Base-by-base conservation (phyloP, 1,140 invertebrate species). In the Diorhabda carinulata region DNA sequence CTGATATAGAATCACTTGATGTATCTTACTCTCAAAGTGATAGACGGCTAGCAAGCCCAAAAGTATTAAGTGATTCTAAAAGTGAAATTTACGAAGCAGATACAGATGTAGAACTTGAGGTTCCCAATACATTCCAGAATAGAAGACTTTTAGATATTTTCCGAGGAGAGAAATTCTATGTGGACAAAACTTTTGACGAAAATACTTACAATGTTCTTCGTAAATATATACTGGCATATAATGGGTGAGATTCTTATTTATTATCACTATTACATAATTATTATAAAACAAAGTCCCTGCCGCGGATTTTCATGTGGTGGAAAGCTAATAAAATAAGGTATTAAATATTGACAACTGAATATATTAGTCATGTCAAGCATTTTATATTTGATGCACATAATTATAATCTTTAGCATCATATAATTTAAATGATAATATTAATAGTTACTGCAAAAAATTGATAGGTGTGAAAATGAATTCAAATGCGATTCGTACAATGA, bases 151-250 rank as follows among this genome's bases (percentile, higher is more conserved):
- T 64, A 9, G 66, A 76, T 56, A 71, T 78, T 45, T 78, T 78
- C 63, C 57, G 71, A 7, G 66, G 72, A 9, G 69, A 77, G 62
- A 73, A 67, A n/a, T 78, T 79, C 68, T 79, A 74, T 66, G 71
- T 79, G 43, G 77, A 77, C 67, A 47, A 70, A 56, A 63, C 52
- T 67, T 74, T 80, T 62, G 72, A 71, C 43, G 58, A 72, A 25
- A 67, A 73, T 40, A 60, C 65, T 4, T 58, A 67, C 5, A 71
- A 66, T 25, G 72, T 64, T 44, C 65, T 79, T 8, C 74, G 73
- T 58, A 69, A 74, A 43, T 78, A 79, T 57, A 76, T 80, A 25
- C 72, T 74, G 7, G 78, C 77, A 4, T 79, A 79, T 67, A 71
- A 74, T 10, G 78, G 78, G 78, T 79, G 74, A 73, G 68, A 25